Conservation (phyloP, 2,113 vertebrate genomes). For the Ptilorrhoa leucosticta region DNA sequence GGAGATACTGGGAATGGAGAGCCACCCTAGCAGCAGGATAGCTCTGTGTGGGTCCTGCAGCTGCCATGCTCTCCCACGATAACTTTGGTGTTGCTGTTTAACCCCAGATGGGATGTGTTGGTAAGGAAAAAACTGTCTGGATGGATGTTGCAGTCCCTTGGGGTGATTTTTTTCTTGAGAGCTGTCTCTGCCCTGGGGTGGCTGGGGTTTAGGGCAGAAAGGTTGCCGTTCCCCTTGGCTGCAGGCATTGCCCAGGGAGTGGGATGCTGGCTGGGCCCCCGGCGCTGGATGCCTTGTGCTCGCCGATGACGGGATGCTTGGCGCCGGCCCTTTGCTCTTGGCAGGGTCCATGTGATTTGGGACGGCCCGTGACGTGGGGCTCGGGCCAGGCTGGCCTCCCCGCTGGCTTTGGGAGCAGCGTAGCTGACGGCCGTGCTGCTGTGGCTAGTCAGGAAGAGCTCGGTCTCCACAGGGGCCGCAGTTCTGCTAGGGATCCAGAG, state of each 20-base stretch:
- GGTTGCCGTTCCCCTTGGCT: background rate
- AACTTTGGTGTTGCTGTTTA: background rate
- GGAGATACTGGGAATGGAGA: background rate
- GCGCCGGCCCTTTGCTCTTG: background rate
- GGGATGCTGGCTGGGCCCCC: background rate
- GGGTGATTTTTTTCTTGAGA: background rate
- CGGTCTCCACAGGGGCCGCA: accelerated
- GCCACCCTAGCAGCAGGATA: background rate
- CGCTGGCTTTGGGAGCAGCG: background rate
- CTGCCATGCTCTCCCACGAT: accelerated
- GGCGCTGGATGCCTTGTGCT: background rate
- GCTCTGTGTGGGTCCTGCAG: background rate
- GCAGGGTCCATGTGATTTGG: background rate
- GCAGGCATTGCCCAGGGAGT: background rate
- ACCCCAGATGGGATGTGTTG: background rate
- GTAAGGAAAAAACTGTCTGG: background rate
- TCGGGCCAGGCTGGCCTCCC: background rate
- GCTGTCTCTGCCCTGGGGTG: background rate
- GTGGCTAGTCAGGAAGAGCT: background rate
- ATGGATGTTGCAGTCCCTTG: background rate
- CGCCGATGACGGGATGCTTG: background rate
- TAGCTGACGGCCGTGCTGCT: background rate
- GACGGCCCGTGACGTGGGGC: background rate
- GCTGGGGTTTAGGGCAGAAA: background rate
- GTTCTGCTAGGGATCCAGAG: background rate